Base-by-base conservation (phyloP, 2,113 vertebrate species). In the Carollia perspicillata region DNA sequence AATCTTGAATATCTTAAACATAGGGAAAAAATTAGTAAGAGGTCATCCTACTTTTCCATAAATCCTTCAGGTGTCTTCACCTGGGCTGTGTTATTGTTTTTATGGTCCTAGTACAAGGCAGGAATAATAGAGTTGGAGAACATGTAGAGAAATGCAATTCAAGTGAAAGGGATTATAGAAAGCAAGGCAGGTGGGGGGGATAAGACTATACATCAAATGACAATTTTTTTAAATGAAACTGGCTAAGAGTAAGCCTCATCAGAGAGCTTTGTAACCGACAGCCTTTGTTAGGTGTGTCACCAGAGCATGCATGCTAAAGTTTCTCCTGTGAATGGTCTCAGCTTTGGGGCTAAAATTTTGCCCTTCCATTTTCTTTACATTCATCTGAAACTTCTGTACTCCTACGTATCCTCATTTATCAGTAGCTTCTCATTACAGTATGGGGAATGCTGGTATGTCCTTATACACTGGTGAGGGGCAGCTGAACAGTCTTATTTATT, bases 1-100 rank as follows among this genome's bases (percentile, higher is more conserved):
- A 95, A 84, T 35, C 9, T 63, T 80, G 58, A 80, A 63, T 22
- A 55, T 80, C n/a, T 40, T 89, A 88, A 84, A 95, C 88, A 63
- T 74, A 84, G 9, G 22, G 28, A 17, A 11, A 72, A 89, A 81
- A 10, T 12, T 22, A 93, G 28, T 83, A 81, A 81, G 55, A 33
- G 30, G 0, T 72, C 66, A 90, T 89, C 12, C 12, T 68, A n/a
- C 16, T 72, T 77, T 89, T 91, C 17, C 12, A 5, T 20, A 93
- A 85, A 63, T 72, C 30, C 28, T 79, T 87, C 71, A 78, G 51
- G 18, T 51, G 3, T 86, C 35, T 87, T 8, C 26, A 51, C 11
- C 68, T 60, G 63, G 47, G 4, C 20, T 49, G 3, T 95, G 92
- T 81, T 79, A 90, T 89, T 69, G 30, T 42, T 83, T n/a, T 79